Conservation (phyloP, 1,140 invertebrate genomes). For the Vollenhovia emeryi region DNA sequence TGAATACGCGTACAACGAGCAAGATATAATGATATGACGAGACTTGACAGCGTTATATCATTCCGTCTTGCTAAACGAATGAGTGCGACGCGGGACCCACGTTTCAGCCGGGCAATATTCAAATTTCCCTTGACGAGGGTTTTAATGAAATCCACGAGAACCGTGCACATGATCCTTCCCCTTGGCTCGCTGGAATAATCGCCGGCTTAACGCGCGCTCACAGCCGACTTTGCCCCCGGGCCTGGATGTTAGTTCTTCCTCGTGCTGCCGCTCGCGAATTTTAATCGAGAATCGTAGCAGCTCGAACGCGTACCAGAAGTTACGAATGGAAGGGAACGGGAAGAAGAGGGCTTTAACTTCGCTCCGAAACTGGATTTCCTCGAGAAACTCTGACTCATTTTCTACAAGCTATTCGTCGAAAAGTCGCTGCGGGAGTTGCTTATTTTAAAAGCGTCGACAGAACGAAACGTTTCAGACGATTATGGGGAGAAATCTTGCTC, state of each 20-base stretch:
- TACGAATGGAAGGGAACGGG: constrained; percentile 16
- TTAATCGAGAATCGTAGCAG: constrained; percentile 62
- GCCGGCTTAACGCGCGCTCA: constrained; percentile 60
- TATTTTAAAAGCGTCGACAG: constrained; percentile 38
- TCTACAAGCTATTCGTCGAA: constrained; percentile 44
- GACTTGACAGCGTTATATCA: background rate
- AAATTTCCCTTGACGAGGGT: constrained; percentile 62
- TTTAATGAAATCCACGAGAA: constrained; percentile 56
- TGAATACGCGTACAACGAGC: background rate
- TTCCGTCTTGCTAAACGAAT: background rate
- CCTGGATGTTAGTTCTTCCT: constrained; percentile 35
- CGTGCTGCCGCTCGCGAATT: constrained; percentile 57
- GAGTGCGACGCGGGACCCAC: background rate
- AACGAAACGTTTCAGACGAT: constrained; percentile 12
- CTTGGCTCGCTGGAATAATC: constrained; percentile 59
- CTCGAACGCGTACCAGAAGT: constrained; percentile 35
- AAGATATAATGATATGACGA: background rate
- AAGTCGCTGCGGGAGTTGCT: constrained; percentile 18
- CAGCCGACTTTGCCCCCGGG: constrained; percentile 32
- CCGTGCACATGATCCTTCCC: constrained; percentile 23
- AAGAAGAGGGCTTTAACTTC: constrained; percentile 28
- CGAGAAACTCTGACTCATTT: constrained; percentile 46
- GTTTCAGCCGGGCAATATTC: constrained; percentile 50
- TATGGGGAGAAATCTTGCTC: background rate
- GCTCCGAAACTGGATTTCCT: constrained; percentile 18